Evolutionary conservation across 2,113 vertebrate genomes (phyloP), one percentile per base, ranked within the genome.

Genomic region (Neomonachus schauinslandi): DNA sequence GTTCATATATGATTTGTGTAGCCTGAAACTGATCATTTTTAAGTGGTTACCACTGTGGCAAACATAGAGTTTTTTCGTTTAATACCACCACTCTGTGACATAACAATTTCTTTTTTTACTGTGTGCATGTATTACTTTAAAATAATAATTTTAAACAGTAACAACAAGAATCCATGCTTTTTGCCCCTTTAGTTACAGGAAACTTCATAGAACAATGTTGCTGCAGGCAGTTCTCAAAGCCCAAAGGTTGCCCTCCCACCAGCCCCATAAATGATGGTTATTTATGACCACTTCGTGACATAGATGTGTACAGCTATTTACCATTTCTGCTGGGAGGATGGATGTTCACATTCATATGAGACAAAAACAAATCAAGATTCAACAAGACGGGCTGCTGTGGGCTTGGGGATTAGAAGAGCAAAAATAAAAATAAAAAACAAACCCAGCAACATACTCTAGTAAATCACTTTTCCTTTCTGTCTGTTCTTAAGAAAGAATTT

Each of bases 361-460:
- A 97, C 81, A 97, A 95, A 97, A 97, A 98, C 97, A 98, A 98
- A 98, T 98, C 97, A 98, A 96, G 95, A 97, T 95, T 97, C 97
- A 96, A 96, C 77, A 28, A 96, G 95, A 97, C 12, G 19, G 92
- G 80, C 77, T 96, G 92, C 69, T 94, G 65, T 87, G 84, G 90
- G 96, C 88, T 90, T 96, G 85, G 98, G 97, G 95, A 98, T 96
- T 96, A 96, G 94, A 96, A 97, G 94, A 97, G 80, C 97, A 98
- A 98, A 98, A 97, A 97, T 93, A 97, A 97, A 98, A 96, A 97
- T 95, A 97, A 97, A 98, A 96, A 96, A 97, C 92, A 97, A 97
- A 88, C 84, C 88, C 53, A 93, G 96, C 94, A 96, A 79, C 90
- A 77, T 82, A 71, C 28, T 93, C 71, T 24, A 91, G 92, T 98